Evolutionary conservation across 2,113 vertebrate genomes (phyloP), one percentile per base, ranked within the genome.

Genomic region (Mobula birostris): DNA sequence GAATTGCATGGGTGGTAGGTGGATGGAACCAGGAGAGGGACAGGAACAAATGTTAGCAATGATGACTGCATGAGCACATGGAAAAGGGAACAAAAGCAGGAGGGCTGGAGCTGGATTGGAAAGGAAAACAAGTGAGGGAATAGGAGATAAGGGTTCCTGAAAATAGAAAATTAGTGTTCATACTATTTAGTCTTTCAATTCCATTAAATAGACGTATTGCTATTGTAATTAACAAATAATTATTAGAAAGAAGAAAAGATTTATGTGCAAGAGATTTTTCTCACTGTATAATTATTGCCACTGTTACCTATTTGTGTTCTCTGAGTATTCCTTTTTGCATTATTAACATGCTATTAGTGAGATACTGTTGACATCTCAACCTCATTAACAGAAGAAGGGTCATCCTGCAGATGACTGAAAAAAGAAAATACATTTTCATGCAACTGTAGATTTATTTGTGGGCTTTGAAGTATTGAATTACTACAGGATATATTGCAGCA

Each of bases 341-440:
- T 48, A 74, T 56, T 93, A 48, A 93, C 40, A 56, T 74, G 32
- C 32, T 36, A 74, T 93, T 93, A 93, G 68, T 17, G 40, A 72
- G 70, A 74, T 93, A 93, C 32, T 92, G 36, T 66, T 93, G 91
- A 74, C 91, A 48, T 40, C 40, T 5, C 6, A 24, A 24, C 36
- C 40, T 93, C 68, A 11, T 93, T 56, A 93, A 93, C 36, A 12
- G 11, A 74, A 36, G 21, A 40, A 74, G 36, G 36, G 8, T 72
- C 21, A 2, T 6, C 91, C 91, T 74, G 24, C 9, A 93, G 72
- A 93, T 74, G 27, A 27, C 8, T 27, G 19, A 24, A 68, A 93
- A 93, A 93, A 93, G 56, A 74, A 93, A 93, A 93, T 93, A 70
- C 36, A 93, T 40, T 70, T 68, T 58, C 68, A 91, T 92, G 66